Evolutionary conservation across 1,140 invertebrate species (phyloP).

Genomic region (Plectrocnemia conspersa): DNA sequence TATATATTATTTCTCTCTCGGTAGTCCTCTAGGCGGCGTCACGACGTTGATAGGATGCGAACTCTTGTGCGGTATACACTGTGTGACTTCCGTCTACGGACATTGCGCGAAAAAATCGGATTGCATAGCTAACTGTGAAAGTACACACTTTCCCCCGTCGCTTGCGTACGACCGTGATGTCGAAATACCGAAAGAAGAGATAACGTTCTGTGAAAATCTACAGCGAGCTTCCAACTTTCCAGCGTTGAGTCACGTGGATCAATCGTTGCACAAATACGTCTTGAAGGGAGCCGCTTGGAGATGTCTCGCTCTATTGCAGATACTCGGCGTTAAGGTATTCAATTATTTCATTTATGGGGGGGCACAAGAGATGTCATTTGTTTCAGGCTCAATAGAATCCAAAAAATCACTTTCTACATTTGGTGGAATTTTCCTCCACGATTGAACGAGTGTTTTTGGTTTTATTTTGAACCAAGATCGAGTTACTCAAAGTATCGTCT

Average conservation of each 20-base stretch:
- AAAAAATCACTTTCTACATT: too few species aligned
- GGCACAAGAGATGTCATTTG: too few species aligned
- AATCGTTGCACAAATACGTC: constrained; percentile 51
- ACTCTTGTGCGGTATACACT: constrained; percentile 58
- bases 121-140: not conserved
- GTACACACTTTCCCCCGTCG: not conserved
- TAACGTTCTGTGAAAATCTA: not conserved
- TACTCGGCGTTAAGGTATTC: constrained; percentile 55
- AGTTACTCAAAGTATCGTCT: too few species aligned
- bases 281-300: constrained; percentile 59
- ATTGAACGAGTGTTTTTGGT: too few species aligned
- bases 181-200: not conserved
- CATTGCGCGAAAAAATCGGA: not conserved
- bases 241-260: not conserved
- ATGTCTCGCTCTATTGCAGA: constrained; percentile 53
- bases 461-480: too few species aligned
- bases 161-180: not conserved
- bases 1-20: constrained; percentile 37
- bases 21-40: constrained; percentile 49
- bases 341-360: too few species aligned
- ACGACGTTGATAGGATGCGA: constrained; percentile 59
- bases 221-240: not conserved
- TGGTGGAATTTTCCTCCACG: too few species aligned
- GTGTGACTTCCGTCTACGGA: constrained; percentile 43
- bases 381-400: too few species aligned